Evolutionary conservation across 2,797 vertebrate species (phyloP), one percentile per base, ranked within the genome.

Genomic region (Sparus aurata): DNA sequence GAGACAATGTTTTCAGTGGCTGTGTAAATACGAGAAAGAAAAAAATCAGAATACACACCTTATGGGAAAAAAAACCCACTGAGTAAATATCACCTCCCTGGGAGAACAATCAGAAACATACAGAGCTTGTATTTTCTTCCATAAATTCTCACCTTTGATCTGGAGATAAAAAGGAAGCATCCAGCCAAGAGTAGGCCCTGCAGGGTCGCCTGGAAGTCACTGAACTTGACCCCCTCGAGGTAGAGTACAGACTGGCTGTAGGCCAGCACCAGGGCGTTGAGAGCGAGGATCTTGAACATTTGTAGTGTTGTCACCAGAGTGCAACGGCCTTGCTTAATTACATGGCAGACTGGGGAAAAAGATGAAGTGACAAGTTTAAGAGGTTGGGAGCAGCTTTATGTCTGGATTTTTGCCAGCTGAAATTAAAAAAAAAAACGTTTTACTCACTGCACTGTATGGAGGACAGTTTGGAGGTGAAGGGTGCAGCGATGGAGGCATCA

Each of bases 231-330:
- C 0, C 98, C 98, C 78, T 99, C 97, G 72, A 99, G 93, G 93
- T 99, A 99, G 67, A 99, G 97, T 34, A 99, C 98, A 1, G 98
- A 99, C 94, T 99, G 98, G 91, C 98, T 99, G 88, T 99, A 99
- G 59, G 98, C 98, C 75, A 99, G 91, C 84, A 99, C 97, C 54
- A 99, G 94, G 0, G 98, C 98, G 0, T 99, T 99, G 46, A 99
- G 95, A 0, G 98, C 98, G 18, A 99, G 95, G 88, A 99, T 99
- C 93, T 99, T 99, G 82, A 99, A 99, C 98, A 99, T 99, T 83
- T 99, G 98, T 53, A 99, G 95, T 0, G 98, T 99, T 2, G 98
- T 99, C 52, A 99, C 98, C 59, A 99, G 85, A 0, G 98, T 99
- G 91, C 98, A 99, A 1, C 98, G 97, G 0, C 98, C 98, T 90